These are phyloP conservation scores for Pemphredon lugubris DNA, from an alignment of 2,888 invertebrate genomes.

Conservation along the genomic window DNA sequence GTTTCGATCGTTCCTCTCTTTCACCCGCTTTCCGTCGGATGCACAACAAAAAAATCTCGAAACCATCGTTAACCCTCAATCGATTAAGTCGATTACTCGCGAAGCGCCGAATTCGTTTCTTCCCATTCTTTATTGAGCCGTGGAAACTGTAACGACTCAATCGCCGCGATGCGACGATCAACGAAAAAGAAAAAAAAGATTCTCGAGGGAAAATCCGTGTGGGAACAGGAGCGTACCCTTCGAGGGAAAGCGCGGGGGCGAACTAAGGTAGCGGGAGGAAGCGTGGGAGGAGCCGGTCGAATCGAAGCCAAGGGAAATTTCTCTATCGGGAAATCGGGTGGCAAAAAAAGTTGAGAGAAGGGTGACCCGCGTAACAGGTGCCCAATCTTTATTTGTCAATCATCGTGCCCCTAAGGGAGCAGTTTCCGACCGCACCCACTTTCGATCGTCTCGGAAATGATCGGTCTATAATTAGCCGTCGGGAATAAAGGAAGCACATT, in stretches of 20 bases:
- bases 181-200: constrained; percentile 15
- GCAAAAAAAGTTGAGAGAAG: constrained; percentile 43
- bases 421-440: neutral
- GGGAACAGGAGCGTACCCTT: constrained; percentile 42
- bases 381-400: constrained; percentile 62
- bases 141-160: constrained; percentile 31
- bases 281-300: constrained; percentile 48
- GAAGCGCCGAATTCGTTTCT: constrained; percentile 15
- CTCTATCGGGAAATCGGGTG: constrained; percentile 26
- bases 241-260: constrained; percentile 1
- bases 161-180: constrained; percentile 22
- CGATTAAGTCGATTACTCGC: neutral
- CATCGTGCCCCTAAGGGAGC: constrained; percentile 36
- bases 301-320: constrained; percentile 19
- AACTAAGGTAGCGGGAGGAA: constrained; percentile 27
- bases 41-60: too few relatives aligned
- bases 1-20: too few relatives aligned
- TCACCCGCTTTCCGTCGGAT: too few relatives aligned
- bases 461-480: constrained; percentile 31
- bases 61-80: too few relatives aligned
- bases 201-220: constrained; percentile 19
- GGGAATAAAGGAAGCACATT: constrained; percentile 37
- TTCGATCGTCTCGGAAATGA: constrained; percentile 24
- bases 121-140: constrained; percentile 12
- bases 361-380: constrained; percentile 63